phyloP scores from a whole-genome alignment of 2,888 invertebrate genomes.

The Drosophila birchii region DNA sequence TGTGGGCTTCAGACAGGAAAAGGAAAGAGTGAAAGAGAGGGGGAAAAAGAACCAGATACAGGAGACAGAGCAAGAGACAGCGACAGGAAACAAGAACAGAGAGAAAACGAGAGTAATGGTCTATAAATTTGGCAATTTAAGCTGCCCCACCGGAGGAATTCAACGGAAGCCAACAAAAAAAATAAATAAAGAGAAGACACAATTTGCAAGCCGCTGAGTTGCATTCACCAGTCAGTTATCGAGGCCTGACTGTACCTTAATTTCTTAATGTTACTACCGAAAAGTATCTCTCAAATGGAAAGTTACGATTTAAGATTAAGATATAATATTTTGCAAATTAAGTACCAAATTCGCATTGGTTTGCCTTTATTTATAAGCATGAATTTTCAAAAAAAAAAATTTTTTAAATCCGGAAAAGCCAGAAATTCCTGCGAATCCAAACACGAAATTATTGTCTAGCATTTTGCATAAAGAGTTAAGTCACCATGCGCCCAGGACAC shows the following conservation, averaged over 20 bases:
- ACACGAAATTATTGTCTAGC: background rate
- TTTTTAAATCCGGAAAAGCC: background rate
- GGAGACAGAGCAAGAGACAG: background rate
- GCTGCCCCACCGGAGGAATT: conserved; percentile 27
- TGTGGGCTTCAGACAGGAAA: background rate
- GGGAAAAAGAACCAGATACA: background rate
- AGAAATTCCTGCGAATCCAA: background rate
- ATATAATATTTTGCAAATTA: background rate
- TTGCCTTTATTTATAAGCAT: too few relatives aligned
- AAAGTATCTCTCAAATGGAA: background rate
- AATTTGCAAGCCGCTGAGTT: background rate
- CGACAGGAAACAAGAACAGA: background rate
- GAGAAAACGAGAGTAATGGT: conserved; percentile 3
- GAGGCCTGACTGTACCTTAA: conserved; percentile 8
- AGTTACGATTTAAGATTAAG: background rate
- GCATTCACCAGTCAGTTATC: background rate
- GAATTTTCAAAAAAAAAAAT: background rate
- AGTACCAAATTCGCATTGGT: too few relatives aligned
- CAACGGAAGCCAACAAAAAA: background rate
- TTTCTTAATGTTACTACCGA: background rate
- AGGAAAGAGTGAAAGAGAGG: background rate
- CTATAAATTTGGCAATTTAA: conserved; percentile 42
- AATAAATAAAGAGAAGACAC: background rate
- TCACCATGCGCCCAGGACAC: background rate
- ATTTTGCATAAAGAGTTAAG: background rate